Evolutionary conservation across 1,140 invertebrate genomes (phyloP).

Genomic region (Solenopsis invicta): DNA sequence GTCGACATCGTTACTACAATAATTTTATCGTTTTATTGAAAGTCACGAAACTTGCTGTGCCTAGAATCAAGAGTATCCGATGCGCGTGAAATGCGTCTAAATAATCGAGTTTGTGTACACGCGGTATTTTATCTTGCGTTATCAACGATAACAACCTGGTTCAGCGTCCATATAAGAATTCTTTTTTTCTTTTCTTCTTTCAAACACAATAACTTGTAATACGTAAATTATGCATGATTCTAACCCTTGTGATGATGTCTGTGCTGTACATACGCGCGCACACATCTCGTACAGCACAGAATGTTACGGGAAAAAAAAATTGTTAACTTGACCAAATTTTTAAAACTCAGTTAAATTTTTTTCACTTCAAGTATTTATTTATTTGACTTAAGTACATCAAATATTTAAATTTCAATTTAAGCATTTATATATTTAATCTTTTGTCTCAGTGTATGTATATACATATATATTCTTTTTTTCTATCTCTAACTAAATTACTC

Average conservation of each 20-base stretch:
- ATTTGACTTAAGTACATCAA: too few relatives aligned
- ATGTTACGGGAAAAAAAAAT: too few relatives aligned
- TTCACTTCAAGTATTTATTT: too few relatives aligned
- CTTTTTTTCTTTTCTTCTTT: not conserved
- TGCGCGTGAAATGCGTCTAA: constrained; percentile 10
- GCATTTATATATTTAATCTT: too few relatives aligned
- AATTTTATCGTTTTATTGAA: constrained; percentile 15
- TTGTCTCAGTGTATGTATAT: not conserved
- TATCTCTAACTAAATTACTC: not conserved
- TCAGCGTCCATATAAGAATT: not conserved
- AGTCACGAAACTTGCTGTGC: not conserved
- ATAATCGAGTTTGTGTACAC: constrained; percentile 44
- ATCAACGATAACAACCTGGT: constrained; percentile 66
- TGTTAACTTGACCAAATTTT: too few relatives aligned
- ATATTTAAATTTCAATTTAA: too few relatives aligned
- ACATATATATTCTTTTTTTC: not conserved
- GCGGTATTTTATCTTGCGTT: constrained; percentile 62
- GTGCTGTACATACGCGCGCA: too few relatives aligned
- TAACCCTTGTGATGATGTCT: not conserved
- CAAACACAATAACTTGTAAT: not conserved
- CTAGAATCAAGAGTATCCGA: not conserved
- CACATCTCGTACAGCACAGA: too few relatives aligned
- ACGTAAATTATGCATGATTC: not conserved
- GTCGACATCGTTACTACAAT: not conserved
- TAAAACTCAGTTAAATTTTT: too few relatives aligned